Evolutionary conservation across 2,888 invertebrate species (phyloP).

Genomic region (Linnaemya vulpina): DNA sequence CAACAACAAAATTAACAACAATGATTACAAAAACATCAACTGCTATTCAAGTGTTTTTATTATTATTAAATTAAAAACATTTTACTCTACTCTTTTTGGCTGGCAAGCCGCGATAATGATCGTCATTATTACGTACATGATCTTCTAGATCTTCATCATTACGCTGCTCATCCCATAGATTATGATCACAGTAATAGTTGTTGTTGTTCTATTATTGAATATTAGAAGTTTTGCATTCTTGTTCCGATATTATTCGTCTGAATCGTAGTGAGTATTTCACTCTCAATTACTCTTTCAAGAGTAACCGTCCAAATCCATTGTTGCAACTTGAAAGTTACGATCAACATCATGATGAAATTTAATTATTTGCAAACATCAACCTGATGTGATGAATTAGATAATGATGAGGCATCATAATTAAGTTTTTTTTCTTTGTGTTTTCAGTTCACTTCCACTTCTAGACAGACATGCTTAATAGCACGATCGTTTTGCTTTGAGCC

Average conservation of each 20-base stretch:
- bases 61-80: constrained; percentile 42
- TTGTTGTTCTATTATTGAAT: constrained; percentile 20
- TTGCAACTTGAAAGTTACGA: constrained; percentile 16
- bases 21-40: constrained; percentile 39
- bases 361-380: background rate
- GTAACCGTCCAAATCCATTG: constrained; percentile 46
- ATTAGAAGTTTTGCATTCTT: constrained; percentile 42
- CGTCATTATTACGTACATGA: constrained; percentile 51
- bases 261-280: constrained; percentile 50
- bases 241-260: constrained; percentile 39
- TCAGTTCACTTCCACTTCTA: constrained; percentile 6
- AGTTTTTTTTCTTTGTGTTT: constrained; percentile 22
- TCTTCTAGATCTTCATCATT: constrained; percentile 70
- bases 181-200: constrained; percentile 47
- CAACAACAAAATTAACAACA: background rate
- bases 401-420: constrained; percentile 46
- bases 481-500: constrained; percentile 11
- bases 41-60: background rate
- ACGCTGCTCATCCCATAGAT: constrained; percentile 45
- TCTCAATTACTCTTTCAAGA: constrained; percentile 70
- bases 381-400: background rate
- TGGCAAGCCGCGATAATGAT: constrained; percentile 15
- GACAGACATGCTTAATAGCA: constrained; percentile 19
- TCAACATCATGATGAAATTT: constrained; percentile 46
- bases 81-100: constrained; percentile 57